These are phyloP conservation scores for Hirundichthys speculiger DNA, from an alignment of 2,113 vertebrate genomes.

Conservation along the genomic window DNA sequence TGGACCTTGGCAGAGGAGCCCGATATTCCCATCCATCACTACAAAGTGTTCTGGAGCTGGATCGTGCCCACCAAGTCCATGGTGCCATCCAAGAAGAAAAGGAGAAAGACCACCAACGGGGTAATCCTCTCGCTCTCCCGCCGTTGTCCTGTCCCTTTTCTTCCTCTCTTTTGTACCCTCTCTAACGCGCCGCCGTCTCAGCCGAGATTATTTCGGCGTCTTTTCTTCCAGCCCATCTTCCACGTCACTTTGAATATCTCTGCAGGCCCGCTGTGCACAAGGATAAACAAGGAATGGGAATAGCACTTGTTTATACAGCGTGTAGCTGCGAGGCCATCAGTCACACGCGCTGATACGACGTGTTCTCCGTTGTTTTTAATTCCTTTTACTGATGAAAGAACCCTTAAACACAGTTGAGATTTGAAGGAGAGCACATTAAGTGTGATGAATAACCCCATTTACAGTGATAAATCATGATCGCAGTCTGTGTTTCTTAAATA, in stretches of 20 bases:
- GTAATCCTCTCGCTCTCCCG: constrained; percentile 71
- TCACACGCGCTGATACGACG: constrained; percentile 44
- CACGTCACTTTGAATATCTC: constrained; percentile 31
- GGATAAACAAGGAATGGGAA: constrained; percentile 27
- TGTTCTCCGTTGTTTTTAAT: constrained; percentile 52
- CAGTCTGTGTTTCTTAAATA: constrained; percentile 33
- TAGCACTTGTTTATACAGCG: constrained; percentile 41
- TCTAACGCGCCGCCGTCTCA: background rate
- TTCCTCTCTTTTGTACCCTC: constrained; percentile 1
- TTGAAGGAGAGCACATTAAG: constrained; percentile 48
- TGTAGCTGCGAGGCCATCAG: constrained; percentile 25
- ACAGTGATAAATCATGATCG: constrained; percentile 40
- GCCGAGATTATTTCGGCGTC: constrained; percentile 48
- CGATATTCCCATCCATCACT: constrained; percentile 93
- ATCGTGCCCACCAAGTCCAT: constrained; percentile 81
- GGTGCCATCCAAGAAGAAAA: constrained; percentile 90
- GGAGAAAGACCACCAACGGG: constrained; percentile 90
- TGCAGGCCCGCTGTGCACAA: constrained; percentile 13
- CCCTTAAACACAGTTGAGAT: constrained; percentile 39
- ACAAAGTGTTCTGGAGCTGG: constrained; percentile 96
- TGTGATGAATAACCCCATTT: constrained; percentile 47
- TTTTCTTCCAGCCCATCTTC: constrained; percentile 17
- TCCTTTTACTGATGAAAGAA: constrained; percentile 57
- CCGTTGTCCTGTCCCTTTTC: no score
- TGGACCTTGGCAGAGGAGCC: constrained; percentile 90